Conservation (phyloP, 2,888 invertebrate species). For the Orthonevra nobilis region DNA sequence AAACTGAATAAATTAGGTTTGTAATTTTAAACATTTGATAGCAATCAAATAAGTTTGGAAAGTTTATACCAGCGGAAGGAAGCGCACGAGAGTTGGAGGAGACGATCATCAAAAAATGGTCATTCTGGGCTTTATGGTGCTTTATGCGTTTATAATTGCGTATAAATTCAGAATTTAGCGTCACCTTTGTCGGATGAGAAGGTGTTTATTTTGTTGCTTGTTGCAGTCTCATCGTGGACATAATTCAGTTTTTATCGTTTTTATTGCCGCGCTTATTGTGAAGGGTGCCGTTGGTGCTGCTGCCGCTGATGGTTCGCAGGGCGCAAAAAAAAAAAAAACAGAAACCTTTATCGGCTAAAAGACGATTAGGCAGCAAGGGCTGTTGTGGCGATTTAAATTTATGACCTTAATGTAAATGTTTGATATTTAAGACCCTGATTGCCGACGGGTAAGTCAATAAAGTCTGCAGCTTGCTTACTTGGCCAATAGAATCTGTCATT, state of each 20-base stretch:
- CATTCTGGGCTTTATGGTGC: constrained; percentile 40
- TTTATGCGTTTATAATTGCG: constrained; percentile 67
- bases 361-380: constrained; percentile 13
- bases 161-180: constrained; percentile 58
- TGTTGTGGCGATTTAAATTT: constrained; percentile 17
- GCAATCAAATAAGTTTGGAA: constrained; percentile 64
- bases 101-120: constrained; percentile 39
- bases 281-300: not conserved
- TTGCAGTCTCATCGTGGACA: constrained; percentile 13
- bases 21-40: constrained; percentile 65
- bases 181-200: constrained; percentile 6
- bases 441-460: too few species aligned
- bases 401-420: constrained; percentile 17
- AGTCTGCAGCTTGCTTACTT: too few species aligned
- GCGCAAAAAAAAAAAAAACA: not conserved
- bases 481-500: too few species aligned
- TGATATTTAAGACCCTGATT: constrained; percentile 8
- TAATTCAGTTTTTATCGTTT: constrained; percentile 48
- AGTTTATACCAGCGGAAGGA: constrained; percentile 54
- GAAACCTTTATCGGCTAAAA: constrained; percentile 4
- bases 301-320: too few species aligned
- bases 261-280: constrained; percentile 21
- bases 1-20: constrained; percentile 62
- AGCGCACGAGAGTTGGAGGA: constrained; percentile 15
- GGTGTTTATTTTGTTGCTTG: not conserved